Evolutionary conservation across 1,140 invertebrate species (phyloP), one percentile per base, ranked within the genome.

Genomic region (Phortica variegata): DNA sequence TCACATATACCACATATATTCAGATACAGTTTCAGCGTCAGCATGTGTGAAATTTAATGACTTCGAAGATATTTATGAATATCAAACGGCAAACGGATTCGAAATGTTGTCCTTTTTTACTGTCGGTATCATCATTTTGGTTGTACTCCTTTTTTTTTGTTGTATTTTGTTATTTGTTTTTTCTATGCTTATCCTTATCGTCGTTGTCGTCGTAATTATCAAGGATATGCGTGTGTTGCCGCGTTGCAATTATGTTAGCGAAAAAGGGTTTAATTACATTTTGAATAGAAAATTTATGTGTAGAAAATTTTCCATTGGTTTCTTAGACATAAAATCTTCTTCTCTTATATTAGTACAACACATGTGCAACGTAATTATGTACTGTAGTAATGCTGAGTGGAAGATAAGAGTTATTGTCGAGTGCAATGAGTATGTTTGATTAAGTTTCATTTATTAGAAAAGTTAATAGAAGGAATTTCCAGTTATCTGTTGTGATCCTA

Each of bases 21-120:
- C 23, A 26, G 10, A 26, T 26, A 10, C 5, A 26, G 23, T 49
- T 49, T 47, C 39, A 55, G 58, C 61, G 55, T 57, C 65, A 69
- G 52, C 63, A 69, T 68, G 63, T 68, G 63, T 69, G 65, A 69
- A 68, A 68, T 68, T 68, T 68, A 68, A 68, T 68, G 63, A 68
- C 63, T 68, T 63, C 60, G 63, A 68, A 68, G 63, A 68, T 68
- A 68, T 68, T 68, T 68, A 68, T 63, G 65, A 57, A 50, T 58
- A 54, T 52, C 48, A 38, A 19, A 52, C 43, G 44, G 21, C 13
- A 12, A 7, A 26, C 23, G 8, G 19, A 44, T n/a, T 21, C 37
- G 21, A 23, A 45, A 19, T n/a, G n/a, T n/a, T n/a, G 12, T 16
- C 33, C 12, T 10, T 31, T 43, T 47, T 37, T 55, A 16, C 34